Evolutionary conservation across 64 coral and sea anemone species (phyloP).

Genomic region (Dendronephthya gigantea): DNA sequence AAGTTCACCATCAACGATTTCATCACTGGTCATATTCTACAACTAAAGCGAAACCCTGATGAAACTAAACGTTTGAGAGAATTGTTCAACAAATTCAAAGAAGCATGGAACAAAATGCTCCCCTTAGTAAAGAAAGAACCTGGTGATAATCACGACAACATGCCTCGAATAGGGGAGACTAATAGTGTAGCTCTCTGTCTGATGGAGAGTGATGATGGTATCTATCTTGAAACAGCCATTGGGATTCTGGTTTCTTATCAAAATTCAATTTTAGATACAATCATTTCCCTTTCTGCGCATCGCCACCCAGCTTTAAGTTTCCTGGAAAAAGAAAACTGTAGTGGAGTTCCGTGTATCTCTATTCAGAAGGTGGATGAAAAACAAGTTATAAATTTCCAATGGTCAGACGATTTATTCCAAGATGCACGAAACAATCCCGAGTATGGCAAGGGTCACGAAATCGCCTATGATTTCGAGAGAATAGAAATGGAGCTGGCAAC

Average conservation of each 20-base stretch:
- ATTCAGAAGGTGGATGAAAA: constrained; percentile 50
- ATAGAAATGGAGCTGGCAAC: constrained; percentile 58
- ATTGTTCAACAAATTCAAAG: constrained; percentile 50
- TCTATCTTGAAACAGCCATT: constrained; percentile 43
- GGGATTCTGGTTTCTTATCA: constrained; percentile 40
- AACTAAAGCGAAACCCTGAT: background rate
- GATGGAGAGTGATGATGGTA: constrained; percentile 48
- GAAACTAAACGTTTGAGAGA: constrained; percentile 10
- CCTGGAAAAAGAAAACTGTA: constrained; percentile 30
- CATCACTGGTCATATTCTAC: constrained; percentile 34
- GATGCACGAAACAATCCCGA: constrained; percentile 56
- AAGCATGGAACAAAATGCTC: constrained; percentile 59
- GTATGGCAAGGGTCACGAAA: constrained; percentile 57
- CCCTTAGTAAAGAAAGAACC: background rate
- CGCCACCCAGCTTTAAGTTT: constrained; percentile 40
- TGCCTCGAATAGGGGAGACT: constrained; percentile 52
- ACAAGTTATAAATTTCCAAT: constrained; percentile 53
- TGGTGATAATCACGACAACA: background rate
- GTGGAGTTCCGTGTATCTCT: constrained; percentile 24
- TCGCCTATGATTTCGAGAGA: constrained; percentile 58
- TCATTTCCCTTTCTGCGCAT: constrained; percentile 30
- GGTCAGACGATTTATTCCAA: constrained; percentile 45
- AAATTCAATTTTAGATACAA: constrained; percentile 41
- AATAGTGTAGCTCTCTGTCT: constrained; percentile 52
- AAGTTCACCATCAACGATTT: constrained; percentile 42